Percentiles rank a stretch among this genome's conserved stretches.
Conservation (phyloP, 2,888 invertebrate species). For the Melanargia galathea region DNA sequence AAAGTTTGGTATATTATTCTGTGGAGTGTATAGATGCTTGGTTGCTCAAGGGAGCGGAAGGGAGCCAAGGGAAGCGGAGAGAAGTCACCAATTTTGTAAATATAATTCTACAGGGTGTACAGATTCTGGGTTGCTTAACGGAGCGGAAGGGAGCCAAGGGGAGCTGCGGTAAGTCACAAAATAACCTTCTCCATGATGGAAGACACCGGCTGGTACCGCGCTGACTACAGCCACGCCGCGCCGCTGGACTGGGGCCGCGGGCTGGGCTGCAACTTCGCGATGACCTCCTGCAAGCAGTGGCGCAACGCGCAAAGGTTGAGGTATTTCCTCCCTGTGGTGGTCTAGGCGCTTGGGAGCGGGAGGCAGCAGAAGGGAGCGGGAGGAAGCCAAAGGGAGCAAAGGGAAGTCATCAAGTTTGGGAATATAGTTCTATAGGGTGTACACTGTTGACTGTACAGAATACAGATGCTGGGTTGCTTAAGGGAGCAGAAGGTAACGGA, state of each 20-base stretch:
- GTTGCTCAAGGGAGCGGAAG: neutral
- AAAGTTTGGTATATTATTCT: constrained; percentile 60
- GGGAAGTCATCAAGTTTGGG: neutral
- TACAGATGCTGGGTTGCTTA: neutral
- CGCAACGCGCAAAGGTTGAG: constrained; percentile 89
- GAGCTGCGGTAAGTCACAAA: neutral
- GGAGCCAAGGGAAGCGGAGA: neutral
- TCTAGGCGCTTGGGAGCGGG: neutral
- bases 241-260: constrained; percentile 94
- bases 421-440: neutral
- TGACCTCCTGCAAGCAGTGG: constrained; percentile 91
- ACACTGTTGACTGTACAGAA: neutral
- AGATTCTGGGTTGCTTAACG: neutral
- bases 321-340: constrained; percentile 20
- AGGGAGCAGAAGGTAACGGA: neutral
- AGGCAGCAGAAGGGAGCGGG: neutral
- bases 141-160: neutral
- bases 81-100: neutral
- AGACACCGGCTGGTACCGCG: constrained; percentile 98
- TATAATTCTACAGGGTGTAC: neutral
- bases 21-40: neutral
- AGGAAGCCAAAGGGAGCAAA: neutral
- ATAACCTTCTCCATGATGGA: constrained; percentile 98
- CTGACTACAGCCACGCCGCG: constrained; percentile 94
- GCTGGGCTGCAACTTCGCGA: constrained; percentile 96